phyloP scores from a whole-genome alignment of 2,888 invertebrate genomes.

The Augiades crinisus region DNA sequence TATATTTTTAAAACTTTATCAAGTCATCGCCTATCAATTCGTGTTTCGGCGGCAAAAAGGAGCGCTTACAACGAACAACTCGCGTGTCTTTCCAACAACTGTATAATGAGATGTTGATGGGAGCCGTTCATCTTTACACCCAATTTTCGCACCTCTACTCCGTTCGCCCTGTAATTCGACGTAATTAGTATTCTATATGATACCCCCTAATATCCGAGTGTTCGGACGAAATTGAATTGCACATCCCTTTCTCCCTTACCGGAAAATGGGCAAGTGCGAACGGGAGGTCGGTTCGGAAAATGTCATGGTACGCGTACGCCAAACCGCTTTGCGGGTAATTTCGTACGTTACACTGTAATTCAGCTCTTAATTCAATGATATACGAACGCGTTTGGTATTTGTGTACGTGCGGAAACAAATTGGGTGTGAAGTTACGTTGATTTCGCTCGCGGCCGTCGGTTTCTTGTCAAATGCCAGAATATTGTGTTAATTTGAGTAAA shows the following conservation, averaged over 20 bases:
- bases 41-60: background rate
- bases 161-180: conserved; percentile 56
- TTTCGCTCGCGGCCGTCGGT: conserved; percentile 28
- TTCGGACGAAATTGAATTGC: conserved; percentile 29
- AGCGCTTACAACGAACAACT: background rate
- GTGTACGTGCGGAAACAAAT: conserved; percentile 8
- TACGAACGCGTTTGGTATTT: background rate
- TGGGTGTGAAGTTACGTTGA: conserved; percentile 17
- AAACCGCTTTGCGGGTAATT: conserved; percentile 9
- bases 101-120: conserved; percentile 43
- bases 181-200: conserved; percentile 46
- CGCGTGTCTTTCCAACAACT: conserved; percentile 36
- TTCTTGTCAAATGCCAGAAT: conserved; percentile 36
- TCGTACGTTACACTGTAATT: conserved; percentile 7
- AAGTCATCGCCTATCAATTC: background rate
- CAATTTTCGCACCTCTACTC: conserved; percentile 66
- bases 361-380: conserved; percentile 10
- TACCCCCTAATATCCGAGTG: conserved; percentile 29
- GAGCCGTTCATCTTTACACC: conserved; percentile 55
- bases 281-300: conserved; percentile 29
- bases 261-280: conserved; percentile 26
- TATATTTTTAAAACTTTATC: too few relatives aligned
- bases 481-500: conserved; percentile 40
- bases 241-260: conserved; percentile 29
- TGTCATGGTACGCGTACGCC: conserved; percentile 28